These are phyloP conservation scores for Axea sp. DNA, from an alignment of 2,888 invertebrate genomes.

Conservation along the genomic window DNA sequence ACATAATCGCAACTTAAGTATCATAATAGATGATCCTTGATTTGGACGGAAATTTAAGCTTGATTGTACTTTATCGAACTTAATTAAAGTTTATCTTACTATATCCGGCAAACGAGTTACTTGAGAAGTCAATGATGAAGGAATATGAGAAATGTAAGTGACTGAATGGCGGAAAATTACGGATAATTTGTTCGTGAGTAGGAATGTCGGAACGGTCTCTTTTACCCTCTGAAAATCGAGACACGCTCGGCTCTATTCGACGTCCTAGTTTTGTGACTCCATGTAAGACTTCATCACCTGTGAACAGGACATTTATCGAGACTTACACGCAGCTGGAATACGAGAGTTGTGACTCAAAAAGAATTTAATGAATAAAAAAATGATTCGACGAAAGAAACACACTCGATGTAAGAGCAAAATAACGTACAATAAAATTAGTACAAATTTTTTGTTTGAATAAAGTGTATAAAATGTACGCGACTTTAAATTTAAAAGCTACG, in stretches of 20 bases:
- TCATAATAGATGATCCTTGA: background rate
- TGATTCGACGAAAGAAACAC: too few relatives aligned
- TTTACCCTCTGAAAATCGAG: constrained; percentile 28
- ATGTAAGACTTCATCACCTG: constrained; percentile 45
- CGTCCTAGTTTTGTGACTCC: constrained; percentile 5
- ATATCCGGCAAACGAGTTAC: constrained; percentile 30
- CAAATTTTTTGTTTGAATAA: too few relatives aligned
- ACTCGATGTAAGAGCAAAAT: too few relatives aligned
- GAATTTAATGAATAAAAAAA: too few relatives aligned
- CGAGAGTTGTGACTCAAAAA: background rate
- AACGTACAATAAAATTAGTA: too few relatives aligned
- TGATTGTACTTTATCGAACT: constrained; percentile 9
- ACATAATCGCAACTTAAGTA: too few relatives aligned
- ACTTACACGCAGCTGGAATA: constrained; percentile 14
- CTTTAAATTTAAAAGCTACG: too few relatives aligned
- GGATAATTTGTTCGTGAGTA: constrained; percentile 62
- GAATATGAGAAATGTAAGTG: constrained; percentile 49
- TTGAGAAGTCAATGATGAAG: constrained; percentile 20
- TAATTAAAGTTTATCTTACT: constrained; percentile 34
- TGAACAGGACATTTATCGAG: constrained; percentile 55
- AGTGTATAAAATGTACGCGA: too few relatives aligned
- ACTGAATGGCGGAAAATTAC: constrained; percentile 68
- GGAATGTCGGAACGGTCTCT: constrained; percentile 54
- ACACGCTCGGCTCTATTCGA: constrained; percentile 18
- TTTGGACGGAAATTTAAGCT: background rate